These are phyloP conservation scores for Choristoneura fumiferana DNA, from an alignment of 1,140 invertebrate genomes.

Conservation along the genomic window DNA sequence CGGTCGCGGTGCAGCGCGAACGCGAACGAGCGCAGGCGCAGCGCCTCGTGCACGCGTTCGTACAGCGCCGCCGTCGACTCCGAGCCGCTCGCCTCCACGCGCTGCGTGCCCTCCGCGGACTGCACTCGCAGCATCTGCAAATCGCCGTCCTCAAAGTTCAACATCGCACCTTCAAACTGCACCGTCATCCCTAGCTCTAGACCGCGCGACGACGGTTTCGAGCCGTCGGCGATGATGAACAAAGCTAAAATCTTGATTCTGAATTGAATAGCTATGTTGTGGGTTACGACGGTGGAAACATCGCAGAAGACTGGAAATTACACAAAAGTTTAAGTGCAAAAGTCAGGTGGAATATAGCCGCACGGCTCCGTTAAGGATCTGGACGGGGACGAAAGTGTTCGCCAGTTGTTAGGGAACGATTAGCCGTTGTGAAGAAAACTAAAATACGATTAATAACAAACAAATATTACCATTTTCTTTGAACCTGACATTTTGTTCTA, in stretches of 20 bases:
- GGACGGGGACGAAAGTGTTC: too few relatives aligned
- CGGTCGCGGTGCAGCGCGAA: constrained; percentile 90
- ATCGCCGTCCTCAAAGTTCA: constrained; percentile 19
- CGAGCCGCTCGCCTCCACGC: constrained; percentile 86
- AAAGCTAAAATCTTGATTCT: neutral
- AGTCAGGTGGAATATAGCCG: neutral
- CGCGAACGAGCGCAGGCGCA: constrained; percentile 84
- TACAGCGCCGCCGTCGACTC: constrained; percentile 87
- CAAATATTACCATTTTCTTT: constrained; percentile 66
- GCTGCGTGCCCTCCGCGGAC: constrained; percentile 93
- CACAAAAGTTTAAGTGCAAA: constrained; percentile 31
- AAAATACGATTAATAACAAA: constrained; percentile 18
- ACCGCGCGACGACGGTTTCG: neutral
- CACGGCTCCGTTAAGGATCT: neutral
- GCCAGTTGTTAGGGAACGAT: too few relatives aligned
- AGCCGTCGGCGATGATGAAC: neutral
- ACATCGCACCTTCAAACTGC: constrained; percentile 22
- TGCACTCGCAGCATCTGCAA: constrained; percentile 90
- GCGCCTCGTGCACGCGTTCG: constrained; percentile 87
- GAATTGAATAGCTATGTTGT: neutral
- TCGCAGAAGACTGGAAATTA: constrained; percentile 30
- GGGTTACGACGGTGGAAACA: neutral
- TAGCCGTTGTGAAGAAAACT: too few relatives aligned
- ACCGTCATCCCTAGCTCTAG: constrained; percentile 23
- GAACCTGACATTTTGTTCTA: constrained; percentile 61